These are phyloP conservation scores for Pseudotriccus pelzelni DNA, from an alignment of 2,797 vertebrate genomes.

Conservation along the genomic window DNA sequence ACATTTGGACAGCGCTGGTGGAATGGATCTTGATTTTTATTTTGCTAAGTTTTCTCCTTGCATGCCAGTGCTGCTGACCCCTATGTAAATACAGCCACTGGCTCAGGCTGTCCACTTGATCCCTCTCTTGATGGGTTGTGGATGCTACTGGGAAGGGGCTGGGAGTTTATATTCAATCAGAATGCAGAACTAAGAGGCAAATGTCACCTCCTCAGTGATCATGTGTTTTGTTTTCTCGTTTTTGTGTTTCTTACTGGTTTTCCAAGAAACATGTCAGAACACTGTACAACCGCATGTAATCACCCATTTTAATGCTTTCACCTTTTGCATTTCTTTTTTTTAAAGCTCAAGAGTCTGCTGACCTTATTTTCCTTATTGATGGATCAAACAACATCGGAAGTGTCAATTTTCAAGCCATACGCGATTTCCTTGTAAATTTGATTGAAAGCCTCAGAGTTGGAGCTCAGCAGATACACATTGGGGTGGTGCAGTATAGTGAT, in stretches of 20 bases:
- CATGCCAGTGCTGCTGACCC: neutral
- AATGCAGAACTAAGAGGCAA: slow-evolving; percentile 91
- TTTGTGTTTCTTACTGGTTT: slow-evolving; percentile 85
- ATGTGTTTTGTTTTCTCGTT: slow-evolving; percentile 77
- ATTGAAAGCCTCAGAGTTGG: slow-evolving; percentile 90
- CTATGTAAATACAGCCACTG: neutral
- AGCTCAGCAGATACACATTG: slow-evolving; percentile 87
- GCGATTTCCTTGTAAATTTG: slow-evolving; percentile 91
- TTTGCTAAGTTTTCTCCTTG: neutral
- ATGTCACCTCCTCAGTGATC: slow-evolving; percentile 71
- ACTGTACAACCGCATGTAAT: slow-evolving; percentile 80
- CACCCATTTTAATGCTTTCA: slow-evolving; percentile 90
- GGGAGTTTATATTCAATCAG: slow-evolving; percentile 85
- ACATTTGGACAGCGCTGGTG: neutral
- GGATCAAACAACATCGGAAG: slow-evolving; percentile 97
- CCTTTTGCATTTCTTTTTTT: slow-evolving; percentile 86
- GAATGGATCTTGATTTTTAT: neutral
- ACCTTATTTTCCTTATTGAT: slow-evolving; percentile 99
- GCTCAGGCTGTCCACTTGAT: neutral
- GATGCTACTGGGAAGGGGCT: neutral
- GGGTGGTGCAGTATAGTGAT: slow-evolving; percentile 88
- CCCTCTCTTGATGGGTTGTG: neutral
- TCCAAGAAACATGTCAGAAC: slow-evolving; percentile 83
- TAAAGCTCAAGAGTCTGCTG: slow-evolving; percentile 91
- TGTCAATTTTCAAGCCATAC: slow-evolving; percentile 88